Evolutionary conservation across 2,113 vertebrate species (phyloP).

Genomic region (Daubentonia madagascariensis): DNA sequence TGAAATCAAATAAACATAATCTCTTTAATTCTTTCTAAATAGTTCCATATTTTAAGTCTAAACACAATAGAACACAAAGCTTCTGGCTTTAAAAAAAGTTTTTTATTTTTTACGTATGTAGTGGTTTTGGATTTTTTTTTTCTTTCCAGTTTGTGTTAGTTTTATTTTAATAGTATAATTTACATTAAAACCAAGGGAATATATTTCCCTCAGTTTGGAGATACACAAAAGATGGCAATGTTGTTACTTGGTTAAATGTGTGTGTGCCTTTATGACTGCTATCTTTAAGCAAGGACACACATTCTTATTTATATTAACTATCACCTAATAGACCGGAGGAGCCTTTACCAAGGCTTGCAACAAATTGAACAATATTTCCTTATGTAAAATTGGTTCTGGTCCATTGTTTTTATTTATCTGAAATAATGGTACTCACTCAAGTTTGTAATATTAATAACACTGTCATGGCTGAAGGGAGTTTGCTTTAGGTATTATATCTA

Average conservation of each 20-base stretch:
- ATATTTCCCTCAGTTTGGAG: background rate
- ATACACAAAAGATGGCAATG: background rate
- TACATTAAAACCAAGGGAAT: conserved; percentile 17
- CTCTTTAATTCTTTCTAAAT: conserved; percentile 69
- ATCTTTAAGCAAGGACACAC: conserved; percentile 73
- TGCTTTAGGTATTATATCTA: conserved; percentile 86
- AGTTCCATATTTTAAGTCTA: conserved; percentile 39
- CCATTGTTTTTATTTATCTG: conserved; percentile 90
- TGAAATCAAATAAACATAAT: conserved; percentile 78
- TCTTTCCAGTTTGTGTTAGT: conserved; percentile 53
- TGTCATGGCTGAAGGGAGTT: conserved; percentile 87
- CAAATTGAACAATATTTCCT: conserved; percentile 85
- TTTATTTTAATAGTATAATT: conserved; percentile 67
- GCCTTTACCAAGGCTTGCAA: conserved; percentile 82
- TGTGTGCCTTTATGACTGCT: conserved; percentile 43
- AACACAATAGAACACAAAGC: conserved; percentile 75
- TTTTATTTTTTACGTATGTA: conserved; percentile 3
- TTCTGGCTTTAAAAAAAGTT: conserved; percentile 68
- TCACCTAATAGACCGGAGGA: conserved; percentile 81
- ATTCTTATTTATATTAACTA: conserved; percentile 83
- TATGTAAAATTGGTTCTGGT: conserved; percentile 88
- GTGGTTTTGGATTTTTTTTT: conserved; percentile 40
- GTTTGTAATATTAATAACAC: conserved; percentile 86
- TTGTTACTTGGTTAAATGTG: conserved; percentile 37
- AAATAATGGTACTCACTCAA: conserved; percentile 88